These are phyloP conservation scores for Eupithecia subumbrata DNA, from an alignment of 2,888 invertebrate species.

Conservation along the genomic window DNA sequence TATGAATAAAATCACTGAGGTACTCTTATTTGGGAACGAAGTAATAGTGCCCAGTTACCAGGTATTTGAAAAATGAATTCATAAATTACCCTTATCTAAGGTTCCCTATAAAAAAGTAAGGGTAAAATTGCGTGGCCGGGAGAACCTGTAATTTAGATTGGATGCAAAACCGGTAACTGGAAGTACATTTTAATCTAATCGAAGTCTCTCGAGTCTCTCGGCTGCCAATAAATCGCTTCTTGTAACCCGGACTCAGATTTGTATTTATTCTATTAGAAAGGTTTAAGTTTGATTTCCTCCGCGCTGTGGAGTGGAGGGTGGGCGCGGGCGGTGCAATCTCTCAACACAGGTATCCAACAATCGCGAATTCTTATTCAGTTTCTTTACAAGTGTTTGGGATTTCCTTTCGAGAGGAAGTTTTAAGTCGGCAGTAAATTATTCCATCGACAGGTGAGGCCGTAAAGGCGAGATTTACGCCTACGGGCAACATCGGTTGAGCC, in stretches of 20 bases:
- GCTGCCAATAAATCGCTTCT: constrained; percentile 44
- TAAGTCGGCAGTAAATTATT: constrained; percentile 83
- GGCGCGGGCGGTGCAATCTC: constrained; percentile 48
- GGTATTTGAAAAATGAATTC: not conserved
- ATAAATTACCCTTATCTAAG: not conserved
- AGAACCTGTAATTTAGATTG: constrained; percentile 33
- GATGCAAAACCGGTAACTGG: constrained; percentile 30
- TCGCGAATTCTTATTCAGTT: constrained; percentile 81
- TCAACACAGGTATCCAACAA: constrained; percentile 57
- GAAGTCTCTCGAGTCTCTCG: constrained; percentile 38
- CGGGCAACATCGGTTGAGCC: constrained; percentile 66
- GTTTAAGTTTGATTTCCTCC: constrained; percentile 68
- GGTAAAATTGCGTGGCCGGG: constrained; percentile 15
- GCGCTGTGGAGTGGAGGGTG: constrained; percentile 59
- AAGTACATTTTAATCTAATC: constrained; percentile 42
- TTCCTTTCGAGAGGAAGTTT: constrained; percentile 78
- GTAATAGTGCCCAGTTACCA: not conserved
- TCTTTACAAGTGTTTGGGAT: constrained; percentile 82
- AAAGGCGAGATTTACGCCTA: constrained; percentile 82
- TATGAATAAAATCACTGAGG: not conserved
- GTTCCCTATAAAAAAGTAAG: constrained; percentile 18
- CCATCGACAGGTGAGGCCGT: constrained; percentile 83
- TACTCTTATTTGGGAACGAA: not conserved
- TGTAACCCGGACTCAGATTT: constrained; percentile 53
- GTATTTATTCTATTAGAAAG: constrained; percentile 70